Evolutionary conservation across 2,113 vertebrate species (phyloP).

Genomic region (Seriola rivoliana): DNA sequence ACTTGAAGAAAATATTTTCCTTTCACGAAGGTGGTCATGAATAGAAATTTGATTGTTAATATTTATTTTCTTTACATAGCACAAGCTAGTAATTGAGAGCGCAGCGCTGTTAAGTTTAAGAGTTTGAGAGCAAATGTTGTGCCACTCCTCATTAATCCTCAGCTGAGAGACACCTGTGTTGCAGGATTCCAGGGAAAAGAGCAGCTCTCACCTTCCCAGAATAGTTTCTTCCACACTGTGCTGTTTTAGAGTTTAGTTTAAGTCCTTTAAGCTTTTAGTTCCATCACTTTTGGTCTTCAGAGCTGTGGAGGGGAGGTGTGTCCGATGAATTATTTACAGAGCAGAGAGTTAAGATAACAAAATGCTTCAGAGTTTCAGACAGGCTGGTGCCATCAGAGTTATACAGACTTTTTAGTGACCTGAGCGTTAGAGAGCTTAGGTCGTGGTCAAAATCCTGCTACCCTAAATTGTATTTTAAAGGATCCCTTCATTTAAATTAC

Average conservation of each 20-base stretch:
- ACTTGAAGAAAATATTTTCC: not conserved
- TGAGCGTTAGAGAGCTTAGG: not conserved
- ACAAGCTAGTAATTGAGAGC: not conserved
- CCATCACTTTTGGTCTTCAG: slow-evolving; percentile 60
- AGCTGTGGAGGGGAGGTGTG: slow-evolving; percentile 28
- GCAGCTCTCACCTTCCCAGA: slow-evolving; percentile 25
- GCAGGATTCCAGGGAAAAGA: slow-evolving; percentile 14
- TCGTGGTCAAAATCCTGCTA: not conserved
- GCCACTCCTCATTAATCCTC: slow-evolving; percentile 26
- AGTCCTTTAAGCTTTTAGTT: slow-evolving; percentile 66
- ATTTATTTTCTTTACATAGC: slow-evolving; percentile 20
- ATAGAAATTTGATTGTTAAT: not conserved
- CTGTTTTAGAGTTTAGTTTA: slow-evolving; percentile 38
- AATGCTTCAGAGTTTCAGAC: slow-evolving; percentile 65
- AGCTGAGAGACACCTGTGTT: slow-evolving; percentile 7
- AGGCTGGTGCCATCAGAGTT: slow-evolving; percentile 48
- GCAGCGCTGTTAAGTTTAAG: slow-evolving; percentile 14
- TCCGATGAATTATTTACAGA: slow-evolving; percentile 75
- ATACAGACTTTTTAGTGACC: slow-evolving; percentile 31
- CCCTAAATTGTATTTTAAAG: not conserved
- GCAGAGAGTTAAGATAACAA: slow-evolving; percentile 69
- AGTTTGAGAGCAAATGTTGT: slow-evolving; percentile 6
- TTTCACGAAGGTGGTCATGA: slow-evolving; percentile 11
- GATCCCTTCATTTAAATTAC: not conserved
- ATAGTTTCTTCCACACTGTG: slow-evolving; percentile 39